A percentile compares a stretch with the other conserved stretches of the same genome.
Conservation (phyloP, 2,797 vertebrate genomes). For the Tapirus indicus region DNA sequence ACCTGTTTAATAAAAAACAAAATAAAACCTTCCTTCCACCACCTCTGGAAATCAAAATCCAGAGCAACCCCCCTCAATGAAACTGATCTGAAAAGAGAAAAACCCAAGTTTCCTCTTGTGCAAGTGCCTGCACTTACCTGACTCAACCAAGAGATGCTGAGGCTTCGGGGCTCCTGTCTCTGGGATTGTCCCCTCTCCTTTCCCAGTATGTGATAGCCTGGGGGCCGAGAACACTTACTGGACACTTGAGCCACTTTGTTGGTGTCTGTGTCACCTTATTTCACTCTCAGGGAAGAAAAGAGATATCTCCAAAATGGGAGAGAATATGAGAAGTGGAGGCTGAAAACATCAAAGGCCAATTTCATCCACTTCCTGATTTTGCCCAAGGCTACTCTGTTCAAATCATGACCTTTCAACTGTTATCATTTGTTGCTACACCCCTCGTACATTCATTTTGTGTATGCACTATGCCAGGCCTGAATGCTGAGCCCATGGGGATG, state of each 20-base stretch:
- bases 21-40: background rate
- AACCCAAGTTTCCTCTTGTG: background rate
- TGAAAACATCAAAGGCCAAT: background rate
- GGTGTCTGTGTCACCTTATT: background rate
- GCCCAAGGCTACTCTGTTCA: background rate
- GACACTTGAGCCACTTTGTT: background rate
- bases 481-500: background rate
- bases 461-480: background rate
- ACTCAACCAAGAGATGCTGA: background rate
- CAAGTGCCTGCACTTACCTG: background rate
- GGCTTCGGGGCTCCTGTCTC: fast-evolving
- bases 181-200: background rate
- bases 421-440: background rate
- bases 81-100: background rate
- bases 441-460: background rate
- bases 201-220: background rate
- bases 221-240: background rate
- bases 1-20: background rate
- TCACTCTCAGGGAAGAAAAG: background rate
- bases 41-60: background rate
- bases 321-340: background rate
- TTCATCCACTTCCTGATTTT: background rate
- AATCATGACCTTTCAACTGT: background rate
- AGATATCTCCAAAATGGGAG: background rate
- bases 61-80: background rate